Conservation (phyloP, 2,888 invertebrate genomes). For the Metacarcinus magister region DNA sequence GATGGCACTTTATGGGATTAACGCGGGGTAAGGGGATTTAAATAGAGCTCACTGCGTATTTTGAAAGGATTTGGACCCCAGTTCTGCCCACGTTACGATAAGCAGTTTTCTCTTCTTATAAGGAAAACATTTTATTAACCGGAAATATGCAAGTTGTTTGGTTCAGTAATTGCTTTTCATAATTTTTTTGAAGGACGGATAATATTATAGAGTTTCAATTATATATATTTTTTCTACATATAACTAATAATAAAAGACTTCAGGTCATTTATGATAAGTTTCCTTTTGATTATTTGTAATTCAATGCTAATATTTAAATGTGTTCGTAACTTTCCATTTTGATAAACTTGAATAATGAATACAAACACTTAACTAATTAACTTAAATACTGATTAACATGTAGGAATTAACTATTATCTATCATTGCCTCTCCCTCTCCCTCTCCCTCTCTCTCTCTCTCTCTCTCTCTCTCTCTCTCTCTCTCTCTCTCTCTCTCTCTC, state of each 20-base stretch:
- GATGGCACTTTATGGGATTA: conserved; percentile 48
- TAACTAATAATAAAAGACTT: too few species aligned
- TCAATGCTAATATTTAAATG: not conserved
- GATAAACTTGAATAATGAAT: not conserved
- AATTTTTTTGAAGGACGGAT: too few species aligned
- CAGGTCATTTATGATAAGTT: too few species aligned
- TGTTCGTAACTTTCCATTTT: too few species aligned
- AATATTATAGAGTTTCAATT: too few species aligned
- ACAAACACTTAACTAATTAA: not conserved
- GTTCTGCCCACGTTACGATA: not conserved
- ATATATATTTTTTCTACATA: too few species aligned
- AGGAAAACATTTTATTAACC: not conserved
- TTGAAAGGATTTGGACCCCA: conserved; percentile 32
- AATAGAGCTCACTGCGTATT: conserved; percentile 10
- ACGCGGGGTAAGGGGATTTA: conserved; percentile 5
- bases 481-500: conserved; percentile 26
- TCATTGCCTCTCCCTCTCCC: not conserved
- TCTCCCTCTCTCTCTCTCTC: conserved; percentile 45
- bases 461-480: conserved; percentile 40
- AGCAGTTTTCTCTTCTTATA: not conserved
- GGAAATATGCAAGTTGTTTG: not conserved
- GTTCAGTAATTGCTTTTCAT: not conserved
- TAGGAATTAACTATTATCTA: not conserved
- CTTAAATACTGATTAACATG: not conserved
- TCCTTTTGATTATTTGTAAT: too few species aligned